Base-by-base conservation (phyloP, 2,113 vertebrate species). In the Phaethornis superciliosus region DNA sequence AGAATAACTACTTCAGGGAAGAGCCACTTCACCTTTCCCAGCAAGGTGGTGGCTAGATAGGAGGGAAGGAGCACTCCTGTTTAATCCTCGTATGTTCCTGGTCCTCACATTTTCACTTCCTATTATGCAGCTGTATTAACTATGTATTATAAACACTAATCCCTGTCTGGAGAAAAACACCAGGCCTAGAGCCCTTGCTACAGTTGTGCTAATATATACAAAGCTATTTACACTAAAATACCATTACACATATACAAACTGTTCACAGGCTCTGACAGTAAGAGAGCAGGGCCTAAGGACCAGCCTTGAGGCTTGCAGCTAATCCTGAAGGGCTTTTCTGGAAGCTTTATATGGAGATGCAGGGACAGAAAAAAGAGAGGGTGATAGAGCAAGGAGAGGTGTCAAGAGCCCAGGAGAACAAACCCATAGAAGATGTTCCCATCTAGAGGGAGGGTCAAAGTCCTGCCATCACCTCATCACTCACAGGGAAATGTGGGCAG, bases 181-280 rank as follows among this genome's bases (percentile, higher is more conserved):
- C 88, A 94, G 89, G 90, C 77, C 79, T 65, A 90, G 30, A 95
- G 82, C 27, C 19, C 1, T 37, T 95, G 95, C 95, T 95, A 96
- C 95, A 97, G 40, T 74, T 93, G 65, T 95, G 94, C 93, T 96
- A 96, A 90, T 95, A 96, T 93, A 95, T 95, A 97, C 84, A 97
- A 70, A 96, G 83, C 94, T 92, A 93, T 94, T 92, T 95, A 97
- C 92, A 94, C 10, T 20, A 87, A 95, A 90, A 85, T 93, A 84
- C 71, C 77, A 78, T 93, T 70, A 82, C 82, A 96, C 82, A 72
- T 92, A 93, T 88, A 96, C 69, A 96, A 96, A 96, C 83, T 93
- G 77, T 95, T 96, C 88, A 91, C 85, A 89, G 89, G 85, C 88
- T 95, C 93, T 91, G 75, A 95, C 85, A 79, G 42, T 35, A 92